phyloP scores from a whole-genome alignment of 2,113 vertebrate genomes.

The Epinephelus moara region DNA sequence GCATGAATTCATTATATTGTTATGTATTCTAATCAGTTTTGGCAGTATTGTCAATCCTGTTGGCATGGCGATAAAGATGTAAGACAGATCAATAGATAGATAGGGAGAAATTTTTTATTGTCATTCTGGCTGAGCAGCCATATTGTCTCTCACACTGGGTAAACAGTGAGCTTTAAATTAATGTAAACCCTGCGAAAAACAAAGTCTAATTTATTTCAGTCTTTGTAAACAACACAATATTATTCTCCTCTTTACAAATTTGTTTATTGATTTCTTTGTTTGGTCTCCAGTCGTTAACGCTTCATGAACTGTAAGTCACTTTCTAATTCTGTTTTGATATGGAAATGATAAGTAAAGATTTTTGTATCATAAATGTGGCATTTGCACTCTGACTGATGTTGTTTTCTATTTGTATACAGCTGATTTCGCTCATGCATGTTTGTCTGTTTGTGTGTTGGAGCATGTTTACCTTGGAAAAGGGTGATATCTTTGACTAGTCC shows the following conservation, averaged over 20 bases:
- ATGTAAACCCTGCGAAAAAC: not conserved
- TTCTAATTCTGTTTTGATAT: not conserved
- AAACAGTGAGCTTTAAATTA: not conserved
- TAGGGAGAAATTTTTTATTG: not conserved
- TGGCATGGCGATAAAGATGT: not conserved
- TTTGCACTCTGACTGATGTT: not conserved
- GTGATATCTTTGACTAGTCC: slow-evolving; percentile 96
- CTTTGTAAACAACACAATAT: not conserved
- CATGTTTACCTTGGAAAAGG: slow-evolving; percentile 93
- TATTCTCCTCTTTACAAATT: not conserved
- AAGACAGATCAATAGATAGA: not conserved
- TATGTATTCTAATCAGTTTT: slow-evolving; percentile 8
- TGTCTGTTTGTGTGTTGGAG: slow-evolving; percentile 3
- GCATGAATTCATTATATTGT: slow-evolving; percentile 28
- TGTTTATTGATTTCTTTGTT: slow-evolving; percentile 1
- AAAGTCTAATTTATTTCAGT: not conserved
- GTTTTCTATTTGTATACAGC: not conserved
- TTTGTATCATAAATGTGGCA: not conserved
- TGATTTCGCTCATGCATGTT: not conserved
- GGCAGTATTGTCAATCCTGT: not conserved
- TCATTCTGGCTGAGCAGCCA: not conserved
- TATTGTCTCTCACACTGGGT: not conserved
- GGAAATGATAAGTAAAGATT: not conserved
- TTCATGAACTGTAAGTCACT: not conserved
- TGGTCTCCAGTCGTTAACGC: not conserved